Base-by-base conservation (phyloP, 2,113 vertebrate species). In the Oxygymnocypris stewartii region DNA sequence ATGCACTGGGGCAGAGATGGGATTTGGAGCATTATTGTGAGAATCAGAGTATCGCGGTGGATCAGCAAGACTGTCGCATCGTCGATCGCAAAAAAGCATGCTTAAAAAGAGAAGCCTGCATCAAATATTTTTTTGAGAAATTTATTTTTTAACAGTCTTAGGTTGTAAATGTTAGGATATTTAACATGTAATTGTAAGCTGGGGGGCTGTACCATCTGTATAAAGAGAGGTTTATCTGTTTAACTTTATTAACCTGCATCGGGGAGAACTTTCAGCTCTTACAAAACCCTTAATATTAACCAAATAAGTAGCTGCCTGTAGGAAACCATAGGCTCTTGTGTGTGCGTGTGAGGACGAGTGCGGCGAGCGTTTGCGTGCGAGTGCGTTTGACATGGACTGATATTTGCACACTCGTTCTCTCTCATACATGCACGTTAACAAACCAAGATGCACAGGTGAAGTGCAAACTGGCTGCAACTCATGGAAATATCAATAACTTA, bases 91-190 rank as follows among this genome's bases (percentile, higher is more conserved):
- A 28, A 78, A 94, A 94, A 93, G 97, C 98, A 97, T 97, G 97
- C 96, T 96, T 96, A 91, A 95, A n/a, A 96, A 92, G 91, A 93
- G 88, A 92, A 95, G 97, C 96, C 95, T 96, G 97, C 97, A 95
- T 97, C 95, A 97, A 67, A 96, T 98, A 98, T 98, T 95, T 95
- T 98, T 98, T 98, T 94, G 96, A 97, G 93, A 98, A 96, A 97
- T 97, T 94, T 98, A 99, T 99, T 99, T 99, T 99, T 99, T 98
- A 99, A 99, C 94, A 95, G 93, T 96, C 95, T 92, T 97, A 97
- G 96, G 95, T 95, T 98, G 97, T 98, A 97, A 97, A 98, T 99
- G 96, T 97, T 96, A 96, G 95, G 94, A 95, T 97, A 96, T 96
- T 97, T 96, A 97, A 98, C 96, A 95, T 96, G 92, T 92, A 96